Conservation (phyloP, 1,140 invertebrate species). For the Lanistes nyassanus region DNA sequence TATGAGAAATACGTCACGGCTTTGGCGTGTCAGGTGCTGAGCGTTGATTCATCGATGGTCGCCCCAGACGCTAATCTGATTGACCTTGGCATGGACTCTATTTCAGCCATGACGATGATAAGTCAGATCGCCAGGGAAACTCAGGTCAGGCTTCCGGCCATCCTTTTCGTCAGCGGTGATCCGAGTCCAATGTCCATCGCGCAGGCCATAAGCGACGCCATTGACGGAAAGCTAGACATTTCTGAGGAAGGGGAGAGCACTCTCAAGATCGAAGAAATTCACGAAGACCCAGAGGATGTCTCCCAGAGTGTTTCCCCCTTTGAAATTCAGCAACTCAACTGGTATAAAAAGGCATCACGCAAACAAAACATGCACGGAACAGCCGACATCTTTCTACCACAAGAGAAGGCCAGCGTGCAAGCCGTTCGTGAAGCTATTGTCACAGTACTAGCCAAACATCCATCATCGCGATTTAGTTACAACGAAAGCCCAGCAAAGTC, state of each 20-base stretch:
- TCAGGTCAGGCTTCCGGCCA: slow-evolving; percentile 22
- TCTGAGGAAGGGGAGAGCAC: not conserved
- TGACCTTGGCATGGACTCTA: slow-evolving; percentile 39
- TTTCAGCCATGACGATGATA: slow-evolving; percentile 38
- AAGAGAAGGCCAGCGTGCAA: slow-evolving; percentile 4
- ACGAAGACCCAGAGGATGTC: not conserved
- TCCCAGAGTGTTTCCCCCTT: slow-evolving; percentile 13
- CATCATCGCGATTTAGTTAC: slow-evolving; percentile 8
- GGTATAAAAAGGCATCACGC: slow-evolving; percentile 22
- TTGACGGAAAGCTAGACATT: slow-evolving; percentile 20
- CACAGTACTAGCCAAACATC: slow-evolving; percentile 14
- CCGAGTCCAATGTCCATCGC: slow-evolving; percentile 19
- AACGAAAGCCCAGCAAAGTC: slow-evolving; percentile 14
- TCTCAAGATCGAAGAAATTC: slow-evolving; percentile 21
- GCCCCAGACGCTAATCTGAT: slow-evolving; percentile 28
- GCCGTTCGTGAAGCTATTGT: slow-evolving; percentile 19
- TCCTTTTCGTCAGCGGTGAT: slow-evolving; percentile 26
- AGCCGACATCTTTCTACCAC: slow-evolving; percentile 26
- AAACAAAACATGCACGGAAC: slow-evolving; percentile 29
- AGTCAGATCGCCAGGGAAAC: slow-evolving; percentile 30
- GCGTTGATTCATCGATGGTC: slow-evolving; percentile 20
- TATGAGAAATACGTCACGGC: slow-evolving; percentile 25
- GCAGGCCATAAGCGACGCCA: slow-evolving; percentile 25
- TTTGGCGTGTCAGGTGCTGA: slow-evolving; percentile 29
- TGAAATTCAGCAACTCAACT: slow-evolving; percentile 26